Conservation (phyloP, 2,113 vertebrate species). For the Cinclus cinclus region DNA sequence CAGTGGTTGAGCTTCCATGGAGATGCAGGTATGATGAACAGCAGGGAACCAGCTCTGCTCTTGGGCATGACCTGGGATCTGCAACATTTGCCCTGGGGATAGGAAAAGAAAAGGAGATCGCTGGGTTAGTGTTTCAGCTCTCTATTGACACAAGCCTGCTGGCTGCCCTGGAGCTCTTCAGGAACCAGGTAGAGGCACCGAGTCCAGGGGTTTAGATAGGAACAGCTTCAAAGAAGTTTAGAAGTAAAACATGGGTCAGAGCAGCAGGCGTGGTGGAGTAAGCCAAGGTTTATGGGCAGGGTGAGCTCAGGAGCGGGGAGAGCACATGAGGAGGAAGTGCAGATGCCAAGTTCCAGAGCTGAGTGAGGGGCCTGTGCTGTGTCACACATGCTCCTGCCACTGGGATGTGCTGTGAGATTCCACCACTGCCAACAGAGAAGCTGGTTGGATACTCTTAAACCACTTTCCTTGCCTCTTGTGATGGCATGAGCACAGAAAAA, state of each 20-base stretch:
- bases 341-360: not conserved
- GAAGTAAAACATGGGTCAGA: constrained; percentile 22
- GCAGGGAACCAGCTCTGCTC: not conserved
- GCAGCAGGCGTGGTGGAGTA: constrained; percentile 34
- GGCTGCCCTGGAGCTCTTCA: not conserved
- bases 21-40: not conserved
- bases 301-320: not conserved
- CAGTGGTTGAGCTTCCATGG: not conserved
- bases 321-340: not conserved
- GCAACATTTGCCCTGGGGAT: not conserved
- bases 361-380: not conserved
- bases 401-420: rapidly evolving
- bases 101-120: not conserved
- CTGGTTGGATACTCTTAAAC: not conserved
- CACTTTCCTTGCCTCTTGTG: not conserved
- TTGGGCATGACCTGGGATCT: not conserved
- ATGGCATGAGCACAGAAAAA: not conserved
- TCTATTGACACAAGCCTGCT: constrained; percentile 15
- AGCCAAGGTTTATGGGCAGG: constrained; percentile 49
- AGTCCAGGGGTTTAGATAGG: not conserved
- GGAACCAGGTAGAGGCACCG: constrained; percentile 11
- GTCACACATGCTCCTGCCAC: rapidly evolving
- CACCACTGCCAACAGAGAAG: not conserved
- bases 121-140: not conserved
- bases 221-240: constrained; percentile 39